Conservation (phyloP, 2,888 invertebrate species). For the Ennomos quercinarius region DNA sequence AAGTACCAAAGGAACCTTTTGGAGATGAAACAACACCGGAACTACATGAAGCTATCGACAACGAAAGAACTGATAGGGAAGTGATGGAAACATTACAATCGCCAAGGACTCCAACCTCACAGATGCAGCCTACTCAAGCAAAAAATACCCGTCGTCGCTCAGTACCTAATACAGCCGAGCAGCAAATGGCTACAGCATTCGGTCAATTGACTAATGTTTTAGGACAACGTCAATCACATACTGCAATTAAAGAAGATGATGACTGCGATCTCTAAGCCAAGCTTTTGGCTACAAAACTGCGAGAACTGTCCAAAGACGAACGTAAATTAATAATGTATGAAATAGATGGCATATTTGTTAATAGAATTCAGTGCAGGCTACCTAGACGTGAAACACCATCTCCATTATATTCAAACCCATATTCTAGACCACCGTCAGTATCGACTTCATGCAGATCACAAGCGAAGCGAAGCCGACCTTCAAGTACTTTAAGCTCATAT, state of each 20-base stretch:
- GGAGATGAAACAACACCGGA: conserved; percentile 34
- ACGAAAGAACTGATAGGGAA: conserved; percentile 33
- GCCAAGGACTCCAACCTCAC: conserved; percentile 24
- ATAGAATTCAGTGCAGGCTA: conserved; percentile 27
- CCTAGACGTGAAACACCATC: conserved; percentile 24
- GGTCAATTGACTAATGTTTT: conserved; percentile 20
- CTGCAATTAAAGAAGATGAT: conserved; percentile 13
- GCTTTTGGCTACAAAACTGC: conserved; percentile 38
- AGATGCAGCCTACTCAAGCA: conserved; percentile 35
- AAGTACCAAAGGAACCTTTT: conserved; percentile 35
- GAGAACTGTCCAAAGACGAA: conserved; percentile 35
- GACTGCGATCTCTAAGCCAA: conserved; percentile 26
- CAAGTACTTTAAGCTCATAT: conserved; percentile 36
- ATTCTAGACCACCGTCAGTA: conserved; percentile 15
- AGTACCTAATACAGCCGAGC: conserved; percentile 8
- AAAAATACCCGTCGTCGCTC: conserved; percentile 27
- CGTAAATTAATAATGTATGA: conserved; percentile 34
- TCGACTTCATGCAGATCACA: conserved; percentile 23
- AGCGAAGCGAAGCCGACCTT: conserved; percentile 23
- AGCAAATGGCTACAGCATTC: conserved; percentile 15
- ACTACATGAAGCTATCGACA: conserved; percentile 30
- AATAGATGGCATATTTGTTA: conserved; percentile 34
- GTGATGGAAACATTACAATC: conserved; percentile 15
- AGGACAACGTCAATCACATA: conserved; percentile 2
- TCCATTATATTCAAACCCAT: conserved; percentile 16